These are phyloP conservation scores for Hemithea aestivaria DNA, from an alignment of 2,888 invertebrate species.

Conservation along the genomic window DNA sequence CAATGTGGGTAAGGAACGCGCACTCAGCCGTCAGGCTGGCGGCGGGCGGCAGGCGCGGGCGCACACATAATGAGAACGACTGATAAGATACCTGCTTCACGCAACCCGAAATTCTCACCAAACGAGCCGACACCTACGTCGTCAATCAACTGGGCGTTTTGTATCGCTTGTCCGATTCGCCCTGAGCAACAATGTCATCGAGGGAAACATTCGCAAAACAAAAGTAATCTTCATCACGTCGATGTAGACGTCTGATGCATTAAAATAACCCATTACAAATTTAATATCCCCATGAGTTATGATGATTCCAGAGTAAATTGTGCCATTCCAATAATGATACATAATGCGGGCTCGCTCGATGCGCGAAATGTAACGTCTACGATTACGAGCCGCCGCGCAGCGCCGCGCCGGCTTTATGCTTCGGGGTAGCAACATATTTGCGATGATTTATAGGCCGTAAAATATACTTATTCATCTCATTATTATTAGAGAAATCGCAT, in stretches of 20 bases:
- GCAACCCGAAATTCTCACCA: conserved; percentile 18
- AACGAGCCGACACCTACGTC: conserved; percentile 17
- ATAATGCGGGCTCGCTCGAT: conserved; percentile 65
- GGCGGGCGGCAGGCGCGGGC: conserved; percentile 20
- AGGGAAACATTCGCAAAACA: conserved; percentile 10
- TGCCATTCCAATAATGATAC: conserved; percentile 73
- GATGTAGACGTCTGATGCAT: conserved; percentile 43
- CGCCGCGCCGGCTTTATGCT: conserved; percentile 28
- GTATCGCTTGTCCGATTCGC: conserved; percentile 3
- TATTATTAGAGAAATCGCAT: too few relatives aligned
- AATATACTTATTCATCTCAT: too few relatives aligned
- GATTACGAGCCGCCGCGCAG: conserved; percentile 12
- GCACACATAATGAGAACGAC: conserved; percentile 26
- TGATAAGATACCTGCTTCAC: conserved; percentile 34
- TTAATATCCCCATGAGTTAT: conserved; percentile 61
- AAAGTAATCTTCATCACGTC: conserved; percentile 36
- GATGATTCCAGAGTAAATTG: conserved; percentile 66
- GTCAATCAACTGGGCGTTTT: conserved; percentile 17
- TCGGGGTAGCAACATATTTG: conserved; percentile 25
- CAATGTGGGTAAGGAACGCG: neutral
- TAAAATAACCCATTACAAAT: conserved; percentile 65
- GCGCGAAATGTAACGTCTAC: conserved; percentile 38
- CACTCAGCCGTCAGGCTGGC: conserved; percentile 1
- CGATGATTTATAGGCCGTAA: conserved; percentile 18
- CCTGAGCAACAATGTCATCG: conserved; percentile 7